Conservation (phyloP, 1,140 invertebrate genomes). For the Gryllus bimaculatus region DNA sequence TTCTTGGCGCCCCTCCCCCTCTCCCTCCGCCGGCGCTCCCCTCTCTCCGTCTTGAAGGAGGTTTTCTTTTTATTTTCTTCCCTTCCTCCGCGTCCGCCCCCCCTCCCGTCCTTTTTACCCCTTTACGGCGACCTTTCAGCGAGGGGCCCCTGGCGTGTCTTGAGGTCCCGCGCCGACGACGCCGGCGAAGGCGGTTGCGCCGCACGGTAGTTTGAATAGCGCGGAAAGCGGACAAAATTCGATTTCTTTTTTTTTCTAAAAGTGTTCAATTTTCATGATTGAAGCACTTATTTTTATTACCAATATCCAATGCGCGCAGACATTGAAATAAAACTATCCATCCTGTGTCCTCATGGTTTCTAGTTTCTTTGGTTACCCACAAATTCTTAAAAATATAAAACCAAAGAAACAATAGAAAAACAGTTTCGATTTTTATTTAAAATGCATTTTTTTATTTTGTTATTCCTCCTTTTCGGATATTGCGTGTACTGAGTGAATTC, state of each 20-base stretch:
- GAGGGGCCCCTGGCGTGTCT: slow-evolving; percentile 15
- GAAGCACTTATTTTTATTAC: not conserved
- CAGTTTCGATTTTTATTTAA: too few relatives aligned
- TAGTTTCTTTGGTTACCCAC: too few relatives aligned
- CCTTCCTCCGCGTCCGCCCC: slow-evolving; percentile 9
- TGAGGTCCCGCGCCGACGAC: slow-evolving; percentile 12
- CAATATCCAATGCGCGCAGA: not conserved
- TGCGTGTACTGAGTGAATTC: too few relatives aligned
- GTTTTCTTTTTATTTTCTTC: slow-evolving; percentile 14
- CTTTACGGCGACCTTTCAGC: slow-evolving; percentile 12
- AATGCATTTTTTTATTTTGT: too few relatives aligned
- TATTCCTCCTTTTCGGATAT: too few relatives aligned
- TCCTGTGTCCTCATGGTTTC: too few relatives aligned
- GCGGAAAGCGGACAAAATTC: too few relatives aligned
- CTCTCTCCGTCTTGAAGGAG: not conserved
- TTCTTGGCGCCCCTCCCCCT: slow-evolving; percentile 7
- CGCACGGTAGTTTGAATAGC: not conserved
- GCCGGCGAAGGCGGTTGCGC: not conserved
- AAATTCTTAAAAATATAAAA: too few relatives aligned
- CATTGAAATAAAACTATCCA: not conserved
- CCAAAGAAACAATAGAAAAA: too few relatives aligned
- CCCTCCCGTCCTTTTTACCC: slow-evolving; percentile 6
- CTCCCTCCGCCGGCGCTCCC: slow-evolving; percentile 3
- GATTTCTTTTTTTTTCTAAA: not conserved
- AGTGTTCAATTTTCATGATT: not conserved